Evolutionary conservation across 2,113 vertebrate species (phyloP).

Genomic region (Ascaphus truei): DNA sequence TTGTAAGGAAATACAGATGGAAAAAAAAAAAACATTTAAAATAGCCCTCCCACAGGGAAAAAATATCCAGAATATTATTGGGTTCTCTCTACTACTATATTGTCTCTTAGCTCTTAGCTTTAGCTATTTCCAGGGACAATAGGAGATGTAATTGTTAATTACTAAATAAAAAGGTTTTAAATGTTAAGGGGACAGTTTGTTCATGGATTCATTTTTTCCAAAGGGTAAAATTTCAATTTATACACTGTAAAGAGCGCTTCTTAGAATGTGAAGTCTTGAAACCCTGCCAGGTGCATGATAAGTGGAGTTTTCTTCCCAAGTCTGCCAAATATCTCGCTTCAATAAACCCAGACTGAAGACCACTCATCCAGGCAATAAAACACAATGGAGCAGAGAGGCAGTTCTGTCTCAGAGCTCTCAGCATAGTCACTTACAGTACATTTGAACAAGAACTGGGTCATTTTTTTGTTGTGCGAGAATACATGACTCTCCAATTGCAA

Average conservation of each 20-base stretch:
- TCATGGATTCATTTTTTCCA: conserved; percentile 3
- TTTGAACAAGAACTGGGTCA: background rate
- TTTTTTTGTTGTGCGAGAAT: background rate
- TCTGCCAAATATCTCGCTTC: conserved; percentile 31
- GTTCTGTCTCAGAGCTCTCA: background rate
- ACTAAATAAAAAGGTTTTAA: background rate
- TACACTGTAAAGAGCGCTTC: conserved; percentile 16
- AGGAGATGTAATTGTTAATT: no score
- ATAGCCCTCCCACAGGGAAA: no score
- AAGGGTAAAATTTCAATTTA: conserved; percentile 31
- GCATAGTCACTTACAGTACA: background rate
- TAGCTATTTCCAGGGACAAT: no score
- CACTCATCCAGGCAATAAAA: conserved; percentile 19
- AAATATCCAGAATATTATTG: no score
- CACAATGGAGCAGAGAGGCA: conserved; percentile 9
- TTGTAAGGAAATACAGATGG: no score
- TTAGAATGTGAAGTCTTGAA: conserved; percentile 19
- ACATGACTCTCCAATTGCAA: background rate
- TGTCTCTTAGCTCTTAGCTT: no score
- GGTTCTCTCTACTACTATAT: no score
- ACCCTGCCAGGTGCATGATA: conserved; percentile 27
- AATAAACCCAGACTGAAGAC: conserved; percentile 29
- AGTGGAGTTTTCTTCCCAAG: conserved; percentile 21
- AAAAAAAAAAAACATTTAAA: background rate
- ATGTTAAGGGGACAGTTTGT: conserved; percentile 3